phyloP scores from a whole-genome alignment of 2,797 vertebrate species.

The Pristis pectinata region DNA sequence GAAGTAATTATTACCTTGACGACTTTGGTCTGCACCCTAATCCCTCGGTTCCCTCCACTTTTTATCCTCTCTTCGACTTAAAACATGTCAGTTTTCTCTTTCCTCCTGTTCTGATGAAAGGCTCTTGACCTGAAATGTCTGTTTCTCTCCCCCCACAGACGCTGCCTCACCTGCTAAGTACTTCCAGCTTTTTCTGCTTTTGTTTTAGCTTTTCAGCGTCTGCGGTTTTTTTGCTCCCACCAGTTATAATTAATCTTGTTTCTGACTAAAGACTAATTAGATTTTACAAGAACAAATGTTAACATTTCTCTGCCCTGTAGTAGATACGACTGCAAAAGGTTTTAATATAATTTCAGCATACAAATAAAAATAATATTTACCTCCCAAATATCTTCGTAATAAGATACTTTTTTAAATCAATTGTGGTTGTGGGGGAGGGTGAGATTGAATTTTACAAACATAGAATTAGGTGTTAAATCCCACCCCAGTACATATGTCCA shows the following conservation, averaged over 20 bases:
- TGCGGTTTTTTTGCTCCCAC: too few species aligned
- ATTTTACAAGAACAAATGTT: constrained; percentile 1
- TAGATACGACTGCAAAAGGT: not conserved
- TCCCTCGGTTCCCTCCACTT: too few species aligned
- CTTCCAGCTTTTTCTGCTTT: too few species aligned
- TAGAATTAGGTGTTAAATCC: not conserved
- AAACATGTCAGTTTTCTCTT: too few species aligned
- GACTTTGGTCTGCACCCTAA: too few species aligned
- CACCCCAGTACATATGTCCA: not conserved
- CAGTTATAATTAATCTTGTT: not conserved
- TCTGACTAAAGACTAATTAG: not conserved
- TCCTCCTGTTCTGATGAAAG: too few species aligned
- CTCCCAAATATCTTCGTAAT: not conserved
- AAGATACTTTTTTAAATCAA: not conserved
- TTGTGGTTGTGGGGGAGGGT: not conserved
- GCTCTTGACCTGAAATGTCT: too few species aligned
- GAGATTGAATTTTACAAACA: not conserved
- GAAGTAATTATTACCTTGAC: too few species aligned
- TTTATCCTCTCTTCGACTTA: too few species aligned
- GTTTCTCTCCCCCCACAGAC: too few species aligned
- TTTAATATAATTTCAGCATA: not conserved
- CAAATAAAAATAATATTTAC: not conserved
- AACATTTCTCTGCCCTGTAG: not conserved
- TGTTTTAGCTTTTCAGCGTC: too few species aligned
- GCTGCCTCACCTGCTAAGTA: too few species aligned